Evolutionary conservation across 2,797 vertebrate species (phyloP).

Genomic region (Odontamblyopus lacepedii): DNA sequence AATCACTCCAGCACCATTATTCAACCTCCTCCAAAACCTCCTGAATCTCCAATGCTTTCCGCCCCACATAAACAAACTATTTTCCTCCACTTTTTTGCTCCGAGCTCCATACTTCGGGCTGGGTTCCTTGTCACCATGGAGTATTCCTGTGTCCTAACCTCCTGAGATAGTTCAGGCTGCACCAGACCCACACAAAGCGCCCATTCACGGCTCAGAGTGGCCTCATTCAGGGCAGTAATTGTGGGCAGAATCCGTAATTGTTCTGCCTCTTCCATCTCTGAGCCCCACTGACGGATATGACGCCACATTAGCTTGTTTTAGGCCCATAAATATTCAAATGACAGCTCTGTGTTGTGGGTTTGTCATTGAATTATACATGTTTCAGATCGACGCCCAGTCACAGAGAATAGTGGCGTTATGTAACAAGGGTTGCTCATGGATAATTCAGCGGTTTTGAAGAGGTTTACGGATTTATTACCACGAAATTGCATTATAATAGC

Average conservation of each 20-base stretch:
- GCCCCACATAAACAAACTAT: conserved; percentile 54
- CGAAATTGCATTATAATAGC: too few species aligned
- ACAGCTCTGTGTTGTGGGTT: conserved; percentile 44
- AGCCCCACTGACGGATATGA: conserved; percentile 72
- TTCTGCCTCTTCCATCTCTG: conserved; percentile 75
- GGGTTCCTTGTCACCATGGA: conserved; percentile 66
- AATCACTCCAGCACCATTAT: conserved; percentile 21
- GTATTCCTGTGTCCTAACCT: conserved; percentile 70
- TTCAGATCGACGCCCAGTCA: conserved; percentile 53
- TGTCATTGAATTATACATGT: conserved; percentile 51
- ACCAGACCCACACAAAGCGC: conserved; percentile 73
- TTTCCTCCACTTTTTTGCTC: conserved; percentile 24
- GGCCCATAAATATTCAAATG: conserved; percentile 68
- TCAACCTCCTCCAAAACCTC: conserved; percentile 28
- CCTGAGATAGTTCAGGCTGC: conserved; percentile 76
- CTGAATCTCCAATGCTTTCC: conserved; percentile 40
- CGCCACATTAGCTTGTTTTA: conserved; percentile 63
- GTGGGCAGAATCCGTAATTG: conserved; percentile 78
- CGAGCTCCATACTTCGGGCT: conserved; percentile 62
- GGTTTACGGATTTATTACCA: background rate
- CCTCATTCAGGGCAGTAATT: conserved; percentile 78
- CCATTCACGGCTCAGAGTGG: conserved; percentile 76
- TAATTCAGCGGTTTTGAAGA: conserved; percentile 4
- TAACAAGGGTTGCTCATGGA: background rate
- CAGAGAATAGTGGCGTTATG: conserved; percentile 21